A percentile compares a stretch with the other conserved stretches of the same genome.
These are phyloP conservation scores for Dione juno DNA, from an alignment of 2,888 invertebrate species.

Conservation along the genomic window DNA sequence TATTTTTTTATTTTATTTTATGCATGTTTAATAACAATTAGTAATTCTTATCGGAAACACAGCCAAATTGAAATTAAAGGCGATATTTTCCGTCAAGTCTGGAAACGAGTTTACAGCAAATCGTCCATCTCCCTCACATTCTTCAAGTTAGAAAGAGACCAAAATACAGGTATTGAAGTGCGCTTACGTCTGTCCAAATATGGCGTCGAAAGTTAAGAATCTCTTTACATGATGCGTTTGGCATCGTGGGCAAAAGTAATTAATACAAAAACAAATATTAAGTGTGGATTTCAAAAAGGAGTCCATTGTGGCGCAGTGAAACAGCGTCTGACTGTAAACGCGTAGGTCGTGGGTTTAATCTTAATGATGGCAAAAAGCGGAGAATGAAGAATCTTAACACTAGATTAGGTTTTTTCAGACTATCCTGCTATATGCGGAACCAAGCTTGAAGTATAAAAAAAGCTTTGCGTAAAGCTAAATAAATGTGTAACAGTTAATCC, in stretches of 20 bases:
- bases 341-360: too few relatives aligned
- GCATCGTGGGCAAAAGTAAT: constrained; percentile 31
- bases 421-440: too few relatives aligned
- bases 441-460: too few relatives aligned
- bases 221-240: constrained; percentile 33
- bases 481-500: too few relatives aligned
- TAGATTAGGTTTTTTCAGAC: too few relatives aligned
- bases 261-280: constrained; percentile 33
- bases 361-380: too few relatives aligned
- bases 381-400: too few relatives aligned
- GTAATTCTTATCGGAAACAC: constrained; percentile 28
- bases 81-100: constrained; percentile 34
- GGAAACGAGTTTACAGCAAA: constrained; percentile 34
- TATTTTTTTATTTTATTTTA: background rate
- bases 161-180: constrained; percentile 37
- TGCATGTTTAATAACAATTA: constrained; percentile 15
- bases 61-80: constrained; percentile 30
- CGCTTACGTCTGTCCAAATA: constrained; percentile 39
- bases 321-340: too few relatives aligned
- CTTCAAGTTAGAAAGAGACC: constrained; percentile 32
- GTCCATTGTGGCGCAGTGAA: background rate
- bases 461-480: too few relatives aligned
- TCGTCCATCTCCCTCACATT: constrained; percentile 31
- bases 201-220: constrained; percentile 41
- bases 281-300: background rate